These are phyloP conservation scores for Xestia rhomboidea DNA, from an alignment of 2,888 invertebrate species.

Conservation along the genomic window DNA sequence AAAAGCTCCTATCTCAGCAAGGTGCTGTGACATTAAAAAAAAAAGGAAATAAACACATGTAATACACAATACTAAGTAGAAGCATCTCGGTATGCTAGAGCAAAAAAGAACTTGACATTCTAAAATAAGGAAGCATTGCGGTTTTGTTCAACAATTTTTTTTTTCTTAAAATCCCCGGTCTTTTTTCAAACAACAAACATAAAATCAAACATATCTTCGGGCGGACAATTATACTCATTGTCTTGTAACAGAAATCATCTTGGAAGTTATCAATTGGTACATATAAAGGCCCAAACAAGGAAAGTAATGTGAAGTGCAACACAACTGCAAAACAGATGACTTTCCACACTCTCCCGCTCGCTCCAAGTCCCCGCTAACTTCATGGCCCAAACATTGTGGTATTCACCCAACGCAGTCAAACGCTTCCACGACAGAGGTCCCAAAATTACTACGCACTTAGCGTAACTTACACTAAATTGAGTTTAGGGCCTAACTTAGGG, in stretches of 20 bases:
- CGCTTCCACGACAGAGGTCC: constrained; percentile 55
- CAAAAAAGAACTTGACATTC: not conserved
- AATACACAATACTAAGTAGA: not conserved
- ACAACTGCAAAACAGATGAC: not conserved
- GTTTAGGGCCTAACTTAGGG: constrained; percentile 60
- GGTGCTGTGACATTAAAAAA: too few species aligned
- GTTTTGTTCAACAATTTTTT: not conserved
- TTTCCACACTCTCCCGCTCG: not conserved
- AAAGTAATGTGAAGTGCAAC: not conserved
- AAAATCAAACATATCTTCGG: not conserved
- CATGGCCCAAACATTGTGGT: constrained; percentile 37
- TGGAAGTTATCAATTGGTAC: not conserved
- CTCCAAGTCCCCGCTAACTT: constrained; percentile 7
- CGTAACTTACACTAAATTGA: constrained; percentile 64
- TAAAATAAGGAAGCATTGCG: not conserved
- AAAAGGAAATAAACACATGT: not conserved
- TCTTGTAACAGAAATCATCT: not conserved
- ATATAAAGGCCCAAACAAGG: not conserved
- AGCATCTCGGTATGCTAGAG: not conserved
- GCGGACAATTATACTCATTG: not conserved
- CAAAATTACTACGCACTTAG: constrained; percentile 68
- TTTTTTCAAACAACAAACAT: not conserved
- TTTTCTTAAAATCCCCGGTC: not conserved
- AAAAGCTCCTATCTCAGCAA: too few species aligned
- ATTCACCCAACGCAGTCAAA: constrained; percentile 46